Percentiles rank a stretch among this genome's conserved stretches.
These are phyloP conservation scores for Eospalax fontanierii DNA, from an alignment of 2,797 vertebrate genomes.

Conservation along the genomic window DNA sequence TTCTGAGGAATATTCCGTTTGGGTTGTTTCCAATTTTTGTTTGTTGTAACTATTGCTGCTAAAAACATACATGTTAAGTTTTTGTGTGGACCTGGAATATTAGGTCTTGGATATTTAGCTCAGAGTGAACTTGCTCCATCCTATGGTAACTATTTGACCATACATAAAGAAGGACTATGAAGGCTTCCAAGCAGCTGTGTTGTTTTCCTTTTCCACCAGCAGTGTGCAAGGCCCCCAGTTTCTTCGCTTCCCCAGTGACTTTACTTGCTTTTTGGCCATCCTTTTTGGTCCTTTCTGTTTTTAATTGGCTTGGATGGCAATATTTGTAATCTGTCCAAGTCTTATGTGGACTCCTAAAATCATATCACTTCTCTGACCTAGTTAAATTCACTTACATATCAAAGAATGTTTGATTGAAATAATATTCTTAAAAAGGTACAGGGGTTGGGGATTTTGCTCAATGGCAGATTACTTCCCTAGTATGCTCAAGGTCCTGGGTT, in stretches of 20 bases:
- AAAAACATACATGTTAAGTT: not conserved
- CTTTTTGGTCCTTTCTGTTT: not conserved
- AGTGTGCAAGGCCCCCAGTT: not conserved
- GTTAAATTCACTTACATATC: not conserved
- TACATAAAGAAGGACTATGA: not conserved
- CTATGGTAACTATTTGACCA: not conserved
- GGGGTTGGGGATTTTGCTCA: too few species aligned
- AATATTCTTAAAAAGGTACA: constrained; percentile 14
- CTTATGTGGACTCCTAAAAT: not conserved
- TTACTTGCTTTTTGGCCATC: not conserved
- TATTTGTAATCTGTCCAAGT: not conserved
- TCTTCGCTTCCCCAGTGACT: constrained; percentile 34
- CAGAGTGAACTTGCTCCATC: constrained; percentile 4
- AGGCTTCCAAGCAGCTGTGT: not conserved
- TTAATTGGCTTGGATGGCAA: not conserved
- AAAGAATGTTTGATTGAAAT: constrained; percentile 20
- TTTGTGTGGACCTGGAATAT: not conserved
- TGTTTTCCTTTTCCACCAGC: not conserved
- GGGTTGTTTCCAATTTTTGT: not conserved
- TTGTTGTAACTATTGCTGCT: not conserved
- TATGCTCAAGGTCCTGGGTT: too few species aligned
- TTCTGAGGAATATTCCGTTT: not conserved
- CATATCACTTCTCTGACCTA: not conserved
- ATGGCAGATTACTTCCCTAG: too few species aligned
- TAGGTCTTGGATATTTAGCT: not conserved